Percentiles rank a stretch among this genome's conserved stretches.
These are phyloP conservation scores for Hyalella azteca DNA, from an alignment of 2,888 invertebrate genomes.

Conservation along the genomic window DNA sequence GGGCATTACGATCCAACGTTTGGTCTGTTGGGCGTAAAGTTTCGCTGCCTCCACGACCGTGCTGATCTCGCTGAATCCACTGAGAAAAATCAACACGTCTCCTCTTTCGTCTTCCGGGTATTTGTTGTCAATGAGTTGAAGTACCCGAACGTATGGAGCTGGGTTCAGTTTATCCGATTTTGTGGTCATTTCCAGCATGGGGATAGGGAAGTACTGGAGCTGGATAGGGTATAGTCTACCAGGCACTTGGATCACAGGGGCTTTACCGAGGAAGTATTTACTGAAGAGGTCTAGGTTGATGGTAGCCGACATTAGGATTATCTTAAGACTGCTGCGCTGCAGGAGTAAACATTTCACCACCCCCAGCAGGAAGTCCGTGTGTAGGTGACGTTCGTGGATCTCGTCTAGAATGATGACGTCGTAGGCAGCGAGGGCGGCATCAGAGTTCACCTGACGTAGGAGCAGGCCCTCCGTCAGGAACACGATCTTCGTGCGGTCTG, in stretches of 20 bases:
- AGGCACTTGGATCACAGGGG: constrained; percentile 72
- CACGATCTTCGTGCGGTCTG: constrained; percentile 84
- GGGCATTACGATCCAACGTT: constrained; percentile 89
- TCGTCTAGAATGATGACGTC: constrained; percentile 96
- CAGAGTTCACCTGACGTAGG: constrained; percentile 81
- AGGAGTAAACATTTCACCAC: constrained; percentile 89
- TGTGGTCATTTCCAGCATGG: constrained; percentile 63
- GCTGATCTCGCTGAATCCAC: constrained; percentile 91
- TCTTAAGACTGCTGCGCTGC: constrained; percentile 79
- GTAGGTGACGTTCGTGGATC: constrained; percentile 93
- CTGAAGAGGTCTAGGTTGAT: constrained; percentile 95
- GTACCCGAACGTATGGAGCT: constrained; percentile 87
- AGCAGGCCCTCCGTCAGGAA: constrained; percentile 96
- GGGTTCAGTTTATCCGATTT: constrained; percentile 83
- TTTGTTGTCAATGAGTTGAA: constrained; percentile 90
- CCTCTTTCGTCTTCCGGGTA: constrained; percentile 86
- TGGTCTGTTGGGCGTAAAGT: constrained; percentile 77
- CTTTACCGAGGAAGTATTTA: constrained; percentile 76
- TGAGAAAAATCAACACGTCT: constrained; percentile 92
- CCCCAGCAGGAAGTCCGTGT: constrained; percentile 92
- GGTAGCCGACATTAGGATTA: constrained; percentile 98
- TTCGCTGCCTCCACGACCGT: constrained; percentile 84
- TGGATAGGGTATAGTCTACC: constrained; percentile 93
- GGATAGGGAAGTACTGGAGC: constrained; percentile 80
- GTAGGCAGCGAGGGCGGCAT: constrained; percentile 79